Evolutionary conservation across 1,140 invertebrate genomes (phyloP), one percentile per base, ranked within the genome.

Genomic region (Dufourea novaeangliae): DNA sequence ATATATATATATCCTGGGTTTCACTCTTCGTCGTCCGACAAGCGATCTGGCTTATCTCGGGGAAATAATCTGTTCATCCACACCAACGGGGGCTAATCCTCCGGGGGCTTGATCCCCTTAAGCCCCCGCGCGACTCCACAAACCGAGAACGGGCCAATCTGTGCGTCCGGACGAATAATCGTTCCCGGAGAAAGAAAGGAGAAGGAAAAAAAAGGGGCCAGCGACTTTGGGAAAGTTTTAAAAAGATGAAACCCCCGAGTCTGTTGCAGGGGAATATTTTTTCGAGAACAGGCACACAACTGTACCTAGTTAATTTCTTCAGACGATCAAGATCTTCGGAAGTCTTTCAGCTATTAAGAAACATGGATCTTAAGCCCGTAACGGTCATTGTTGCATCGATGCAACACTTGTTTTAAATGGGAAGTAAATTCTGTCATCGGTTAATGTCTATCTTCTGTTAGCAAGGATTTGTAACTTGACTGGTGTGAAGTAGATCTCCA

Each of bases 11-110:
- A n/a, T n/a, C n/a, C n/a, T n/a, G n/a, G n/a, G 29, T 57, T 57
- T 57, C 64, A 57, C 63, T 69, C 52, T 34, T 32, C n/a, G 12
- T 10, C 63, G 34, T 29, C 41, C 37, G 67, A 66, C 73, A 78
- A 73, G 27, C 69, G 76, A 78, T 73, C 70, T 37, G 66, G 56
- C 71, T 79, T 73, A 79, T 79, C 71, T 68, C 32, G 10, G 44
- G 63, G 54, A 75, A 79, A 75, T 79, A 79, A 79, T 75, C 71
- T 75, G 72, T 75, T 74, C 71, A 79, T 79, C 78, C 72, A 79
- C 78, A 79, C 78, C 71, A n/a, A n/a, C n/a, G 78, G 17, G 37
- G 54, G 78, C 70, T 78, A 73, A 73, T 78, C 76, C 68, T 22
- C 32, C n/a, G n/a, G n/a, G 70, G 61, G 37, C 69, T 57, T 78